Conservation (phyloP, 2,888 invertebrate species). For the Malacosoma neustria region DNA sequence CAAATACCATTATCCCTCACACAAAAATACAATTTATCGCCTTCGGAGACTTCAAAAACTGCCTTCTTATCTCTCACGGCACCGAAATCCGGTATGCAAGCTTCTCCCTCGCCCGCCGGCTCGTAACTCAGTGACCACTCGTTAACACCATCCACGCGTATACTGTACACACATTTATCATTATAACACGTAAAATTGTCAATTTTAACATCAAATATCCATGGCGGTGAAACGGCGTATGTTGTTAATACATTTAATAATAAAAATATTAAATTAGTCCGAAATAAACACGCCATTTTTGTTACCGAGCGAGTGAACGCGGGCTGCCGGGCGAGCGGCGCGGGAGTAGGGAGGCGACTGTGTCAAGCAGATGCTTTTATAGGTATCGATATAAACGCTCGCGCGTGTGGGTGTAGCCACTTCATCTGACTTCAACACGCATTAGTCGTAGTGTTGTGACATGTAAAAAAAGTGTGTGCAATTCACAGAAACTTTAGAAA, state of each 20-base stretch:
- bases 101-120: conserved; percentile 30
- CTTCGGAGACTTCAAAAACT: conserved; percentile 28
- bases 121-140: conserved; percentile 52
- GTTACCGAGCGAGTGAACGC: conserved; percentile 19
- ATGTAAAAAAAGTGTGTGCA: too few relatives aligned
- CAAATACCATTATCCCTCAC: conserved; percentile 42
- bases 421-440: too few relatives aligned
- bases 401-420: background rate
- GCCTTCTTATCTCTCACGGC: conserved; percentile 28
- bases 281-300: conserved; percentile 47
- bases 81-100: conserved; percentile 25
- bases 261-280: conserved; percentile 63
- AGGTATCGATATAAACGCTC: background rate
- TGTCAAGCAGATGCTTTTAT: background rate
- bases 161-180: conserved; percentile 43
- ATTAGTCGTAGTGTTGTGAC: too few relatives aligned
- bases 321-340: conserved; percentile 11
- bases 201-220: conserved; percentile 55
- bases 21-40: conserved; percentile 48
- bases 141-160: conserved; percentile 42
- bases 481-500: too few relatives aligned
- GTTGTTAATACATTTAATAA: conserved; percentile 57
- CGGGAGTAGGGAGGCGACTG: background rate
- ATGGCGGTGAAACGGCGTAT: conserved; percentile 46
- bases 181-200: conserved; percentile 35